phyloP scores from a whole-genome alignment of 2,888 invertebrate genomes.

The Incurvaria masculella region DNA sequence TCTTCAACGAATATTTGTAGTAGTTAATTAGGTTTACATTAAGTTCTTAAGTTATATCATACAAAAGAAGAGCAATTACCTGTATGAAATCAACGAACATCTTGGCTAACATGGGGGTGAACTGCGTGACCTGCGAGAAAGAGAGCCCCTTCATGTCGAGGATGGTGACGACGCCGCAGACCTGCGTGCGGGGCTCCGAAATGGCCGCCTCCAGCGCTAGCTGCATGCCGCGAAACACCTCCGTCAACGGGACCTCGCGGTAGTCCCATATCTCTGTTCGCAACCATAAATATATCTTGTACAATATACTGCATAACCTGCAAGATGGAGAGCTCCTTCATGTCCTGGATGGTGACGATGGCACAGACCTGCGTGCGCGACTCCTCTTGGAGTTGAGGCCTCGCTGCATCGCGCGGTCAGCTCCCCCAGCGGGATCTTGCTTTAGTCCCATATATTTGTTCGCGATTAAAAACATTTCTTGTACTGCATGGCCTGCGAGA shows the following conservation, averaged over 20 bases:
- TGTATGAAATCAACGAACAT: conserved; percentile 71
- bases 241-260: conserved; percentile 60
- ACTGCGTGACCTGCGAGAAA: conserved; percentile 69
- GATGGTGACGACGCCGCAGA: conserved; percentile 70
- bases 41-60: too few relatives aligned
- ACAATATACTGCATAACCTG: conserved; percentile 76
- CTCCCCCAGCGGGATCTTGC: conserved; percentile 61
- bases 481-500: conserved; percentile 59
- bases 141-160: conserved; percentile 74
- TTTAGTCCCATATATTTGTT: conserved; percentile 72
- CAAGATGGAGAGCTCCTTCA: conserved; percentile 68
- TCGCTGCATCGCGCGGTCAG: conserved; percentile 66
- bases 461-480: conserved; percentile 11
- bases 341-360: conserved; percentile 69
- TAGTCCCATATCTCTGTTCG: conserved; percentile 71
- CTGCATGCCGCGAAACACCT: conserved; percentile 69
- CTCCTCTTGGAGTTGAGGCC: conserved; percentile 71
- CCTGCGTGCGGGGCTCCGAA: conserved; percentile 75
- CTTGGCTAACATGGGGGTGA: conserved; percentile 74
- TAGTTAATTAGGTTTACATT: too few relatives aligned
- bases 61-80: too few relatives aligned
- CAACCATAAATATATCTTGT: too few relatives aligned
- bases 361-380: conserved; percentile 76
- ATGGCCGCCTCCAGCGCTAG: conserved; percentile 70
- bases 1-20: too few relatives aligned